Evolutionary conservation across 2,113 vertebrate species (phyloP).

Genomic region (Chloebia gouldiae): DNA sequence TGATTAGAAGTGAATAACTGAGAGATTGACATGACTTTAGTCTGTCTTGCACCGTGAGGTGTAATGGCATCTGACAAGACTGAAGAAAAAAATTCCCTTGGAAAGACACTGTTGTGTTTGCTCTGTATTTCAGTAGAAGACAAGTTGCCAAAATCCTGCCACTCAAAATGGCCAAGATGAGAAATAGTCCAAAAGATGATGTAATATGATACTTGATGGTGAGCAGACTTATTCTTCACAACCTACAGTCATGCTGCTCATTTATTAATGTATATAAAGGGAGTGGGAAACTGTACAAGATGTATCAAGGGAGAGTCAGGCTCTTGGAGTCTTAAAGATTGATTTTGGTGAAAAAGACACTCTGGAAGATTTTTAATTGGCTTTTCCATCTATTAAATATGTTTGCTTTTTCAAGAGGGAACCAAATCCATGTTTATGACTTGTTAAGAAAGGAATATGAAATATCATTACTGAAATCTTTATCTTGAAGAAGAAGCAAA

Average conservation of each 20-base stretch:
- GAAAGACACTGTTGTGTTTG: neutral
- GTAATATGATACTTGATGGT: neutral
- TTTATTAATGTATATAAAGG: neutral
- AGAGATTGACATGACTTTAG: neutral
- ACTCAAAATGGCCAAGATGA: neutral
- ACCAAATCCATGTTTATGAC: neutral
- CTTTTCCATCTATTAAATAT: neutral
- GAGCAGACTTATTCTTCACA: neutral
- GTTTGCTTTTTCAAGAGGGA: neutral
- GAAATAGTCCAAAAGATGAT: neutral
- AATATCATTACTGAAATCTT: neutral
- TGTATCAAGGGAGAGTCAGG: neutral
- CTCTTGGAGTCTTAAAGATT: neutral
- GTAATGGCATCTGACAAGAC: neutral
- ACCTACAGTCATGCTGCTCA: neutral
- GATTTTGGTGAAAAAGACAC: neutral
- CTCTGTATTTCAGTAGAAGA: neutral
- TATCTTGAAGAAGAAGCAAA: constrained; percentile 9
- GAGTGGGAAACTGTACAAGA: neutral
- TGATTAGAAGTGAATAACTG: constrained; percentile 16
- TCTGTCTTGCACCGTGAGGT: neutral
- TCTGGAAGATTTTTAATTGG: neutral
- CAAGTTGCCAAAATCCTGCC: neutral
- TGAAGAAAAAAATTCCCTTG: neutral
- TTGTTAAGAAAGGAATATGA: neutral